Conservation (phyloP, 2,113 vertebrate species). For the Bos indicus region DNA sequence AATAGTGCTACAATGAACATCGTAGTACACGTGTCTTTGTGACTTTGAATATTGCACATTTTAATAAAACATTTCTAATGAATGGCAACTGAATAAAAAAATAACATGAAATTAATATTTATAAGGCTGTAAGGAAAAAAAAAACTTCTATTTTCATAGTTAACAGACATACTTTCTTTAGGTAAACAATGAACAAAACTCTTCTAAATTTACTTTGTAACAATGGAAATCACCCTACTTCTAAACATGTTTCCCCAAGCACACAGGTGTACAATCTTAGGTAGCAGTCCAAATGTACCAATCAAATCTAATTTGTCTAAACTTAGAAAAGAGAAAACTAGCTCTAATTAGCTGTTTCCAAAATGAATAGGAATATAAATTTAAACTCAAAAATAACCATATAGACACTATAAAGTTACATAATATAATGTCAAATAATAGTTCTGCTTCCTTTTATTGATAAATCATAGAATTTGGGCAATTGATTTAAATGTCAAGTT, state of each 20-base stretch:
- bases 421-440: not conserved
- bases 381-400: not conserved
- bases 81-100: slow-evolving; percentile 35
- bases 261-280: not conserved
- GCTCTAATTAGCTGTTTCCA: not conserved
- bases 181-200: not conserved
- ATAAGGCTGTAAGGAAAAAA: not conserved
- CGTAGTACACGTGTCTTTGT: not conserved
- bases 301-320: not conserved
- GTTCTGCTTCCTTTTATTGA: not conserved
- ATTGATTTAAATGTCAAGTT: not conserved
- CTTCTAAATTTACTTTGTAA: not conserved
- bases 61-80: not conserved
- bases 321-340: not conserved
- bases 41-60: not conserved
- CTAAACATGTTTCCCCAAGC: not conserved
- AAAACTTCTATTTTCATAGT: not conserved
- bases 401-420: not conserved
- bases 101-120: not conserved
- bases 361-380: not conserved
- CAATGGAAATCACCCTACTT: not conserved
- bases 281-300: not conserved
- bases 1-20: not conserved
- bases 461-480: not conserved
- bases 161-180: not conserved